phyloP scores from a whole-genome alignment of 2,113 vertebrate species.

The Pollachius pollachius region DNA sequence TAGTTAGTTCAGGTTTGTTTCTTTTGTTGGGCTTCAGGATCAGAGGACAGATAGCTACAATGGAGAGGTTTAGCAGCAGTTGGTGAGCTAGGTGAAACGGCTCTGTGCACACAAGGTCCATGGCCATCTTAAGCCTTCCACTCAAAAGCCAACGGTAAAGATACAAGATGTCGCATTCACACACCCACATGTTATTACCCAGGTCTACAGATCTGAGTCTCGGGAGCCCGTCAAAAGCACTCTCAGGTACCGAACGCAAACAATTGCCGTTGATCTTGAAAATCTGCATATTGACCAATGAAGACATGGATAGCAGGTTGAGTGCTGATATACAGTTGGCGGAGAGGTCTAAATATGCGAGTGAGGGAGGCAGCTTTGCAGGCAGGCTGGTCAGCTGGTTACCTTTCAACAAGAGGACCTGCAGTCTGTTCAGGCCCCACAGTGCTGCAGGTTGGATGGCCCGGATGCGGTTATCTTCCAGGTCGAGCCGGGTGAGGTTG shows the following conservation, averaged over 20 bases:
- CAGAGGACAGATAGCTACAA: slow-evolving; percentile 67
- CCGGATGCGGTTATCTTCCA: slow-evolving; percentile 74
- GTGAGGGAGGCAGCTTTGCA: slow-evolving; percentile 61
- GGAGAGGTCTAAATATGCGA: slow-evolving; percentile 72
- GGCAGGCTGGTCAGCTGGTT: slow-evolving; percentile 68
- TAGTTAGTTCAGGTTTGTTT: slow-evolving; percentile 1
- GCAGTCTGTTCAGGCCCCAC: slow-evolving; percentile 54
- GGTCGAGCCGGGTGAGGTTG: slow-evolving; percentile 72
- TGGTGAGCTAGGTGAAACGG: slow-evolving; percentile 67
- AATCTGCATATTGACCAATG: slow-evolving; percentile 70
- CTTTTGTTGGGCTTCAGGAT: slow-evolving; percentile 52
- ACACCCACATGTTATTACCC: slow-evolving; percentile 72
- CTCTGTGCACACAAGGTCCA: slow-evolving; percentile 66
- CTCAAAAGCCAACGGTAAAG: slow-evolving; percentile 72
- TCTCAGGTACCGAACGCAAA: slow-evolving; percentile 69
- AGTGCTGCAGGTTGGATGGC: slow-evolving; percentile 72
- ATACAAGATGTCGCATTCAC: slow-evolving; percentile 75
- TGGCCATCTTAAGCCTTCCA: slow-evolving; percentile 58
- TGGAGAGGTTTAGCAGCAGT: slow-evolving; percentile 67
- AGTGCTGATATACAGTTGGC: slow-evolving; percentile 71
- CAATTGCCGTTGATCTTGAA: slow-evolving; percentile 77
- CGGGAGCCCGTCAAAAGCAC: slow-evolving; percentile 62
- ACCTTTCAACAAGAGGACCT: slow-evolving; percentile 67
- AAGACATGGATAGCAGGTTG: slow-evolving; percentile 59
- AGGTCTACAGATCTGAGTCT: slow-evolving; percentile 66